phyloP scores from a whole-genome alignment of 2,797 vertebrate genomes.

The Aplochiton taeniatus region DNA sequence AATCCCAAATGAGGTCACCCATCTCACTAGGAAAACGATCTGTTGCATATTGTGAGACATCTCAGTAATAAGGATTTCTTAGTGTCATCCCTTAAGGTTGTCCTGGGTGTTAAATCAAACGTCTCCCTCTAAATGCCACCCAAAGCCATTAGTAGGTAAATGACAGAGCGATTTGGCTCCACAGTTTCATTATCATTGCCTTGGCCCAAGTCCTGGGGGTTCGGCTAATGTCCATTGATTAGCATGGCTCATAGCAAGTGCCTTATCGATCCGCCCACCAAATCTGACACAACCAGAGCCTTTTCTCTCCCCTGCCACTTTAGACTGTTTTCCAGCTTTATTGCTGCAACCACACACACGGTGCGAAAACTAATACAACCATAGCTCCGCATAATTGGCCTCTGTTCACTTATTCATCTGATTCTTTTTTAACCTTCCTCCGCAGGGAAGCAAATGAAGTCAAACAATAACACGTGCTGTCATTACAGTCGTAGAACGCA shows the following conservation, averaged over 20 bases:
- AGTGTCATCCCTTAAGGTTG: not conserved
- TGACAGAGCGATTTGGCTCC: not conserved
- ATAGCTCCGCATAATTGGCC: slow-evolving; percentile 5
- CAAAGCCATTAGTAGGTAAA: slow-evolving; percentile 12
- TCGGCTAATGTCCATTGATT: slow-evolving; percentile 52
- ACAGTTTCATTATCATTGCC: slow-evolving; percentile 34
- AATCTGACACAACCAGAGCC: slow-evolving; percentile 25
- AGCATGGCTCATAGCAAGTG: slow-evolving; percentile 25
- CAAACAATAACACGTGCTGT: not conserved
- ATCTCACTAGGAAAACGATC: not conserved
- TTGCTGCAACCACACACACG: not conserved
- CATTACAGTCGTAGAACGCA: not conserved
- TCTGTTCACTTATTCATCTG: slow-evolving; percentile 1
- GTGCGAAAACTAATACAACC: not conserved
- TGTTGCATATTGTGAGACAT: slow-evolving; percentile 33
- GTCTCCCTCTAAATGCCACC: slow-evolving; percentile 8
- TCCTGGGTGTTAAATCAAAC: slow-evolving; percentile 10
- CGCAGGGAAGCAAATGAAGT: not conserved
- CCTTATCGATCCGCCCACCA: slow-evolving; percentile 38
- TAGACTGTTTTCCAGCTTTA: not conserved
- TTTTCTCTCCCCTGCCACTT: slow-evolving; percentile 7
- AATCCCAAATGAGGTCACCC: not conserved
- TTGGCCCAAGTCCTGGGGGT: slow-evolving; percentile 12
- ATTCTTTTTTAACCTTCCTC: not conserved
- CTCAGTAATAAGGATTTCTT: not conserved